These are phyloP conservation scores for Cavia aperea DNA, from an alignment of 2,113 vertebrate species.

Conservation along the genomic window DNA sequence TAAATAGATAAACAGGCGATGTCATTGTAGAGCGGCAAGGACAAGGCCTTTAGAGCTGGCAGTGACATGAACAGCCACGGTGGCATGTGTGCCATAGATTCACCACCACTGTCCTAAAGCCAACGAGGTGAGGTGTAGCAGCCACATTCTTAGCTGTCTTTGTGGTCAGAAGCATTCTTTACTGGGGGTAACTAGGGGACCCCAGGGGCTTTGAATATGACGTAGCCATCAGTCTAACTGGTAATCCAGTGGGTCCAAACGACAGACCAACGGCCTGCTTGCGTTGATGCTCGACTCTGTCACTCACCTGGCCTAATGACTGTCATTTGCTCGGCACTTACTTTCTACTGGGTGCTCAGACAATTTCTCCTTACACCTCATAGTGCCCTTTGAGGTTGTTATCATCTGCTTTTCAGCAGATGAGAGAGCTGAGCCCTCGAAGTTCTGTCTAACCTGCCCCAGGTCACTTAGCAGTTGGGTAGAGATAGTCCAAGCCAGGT, in stretches of 20 bases:
- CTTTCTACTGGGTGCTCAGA: neutral
- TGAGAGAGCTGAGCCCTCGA: neutral
- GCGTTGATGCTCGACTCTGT: neutral
- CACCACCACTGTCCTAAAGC: neutral
- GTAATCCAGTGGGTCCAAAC: neutral
- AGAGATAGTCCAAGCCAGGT: neutral
- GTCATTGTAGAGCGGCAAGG: neutral
- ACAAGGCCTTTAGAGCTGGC: neutral
- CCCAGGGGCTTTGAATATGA: neutral
- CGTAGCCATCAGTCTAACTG: neutral
- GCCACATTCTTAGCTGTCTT: neutral
- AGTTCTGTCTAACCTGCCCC: neutral
- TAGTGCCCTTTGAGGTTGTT: rapidly evolving
- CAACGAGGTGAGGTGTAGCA: neutral
- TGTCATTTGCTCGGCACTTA: neutral
- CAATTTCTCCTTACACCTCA: neutral
- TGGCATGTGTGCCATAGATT: neutral
- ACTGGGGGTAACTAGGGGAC: neutral
- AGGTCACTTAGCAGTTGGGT: neutral
- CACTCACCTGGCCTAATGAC: no score
- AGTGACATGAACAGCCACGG: neutral
- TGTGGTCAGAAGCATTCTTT: neutral
- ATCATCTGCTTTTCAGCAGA: neutral
- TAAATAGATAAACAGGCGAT: neutral
- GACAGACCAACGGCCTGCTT: neutral